Evolutionary conservation across 2,888 invertebrate genomes (phyloP), one percentile per base, ranked within the genome.

Genomic region (Ochropleura leucogaster): DNA sequence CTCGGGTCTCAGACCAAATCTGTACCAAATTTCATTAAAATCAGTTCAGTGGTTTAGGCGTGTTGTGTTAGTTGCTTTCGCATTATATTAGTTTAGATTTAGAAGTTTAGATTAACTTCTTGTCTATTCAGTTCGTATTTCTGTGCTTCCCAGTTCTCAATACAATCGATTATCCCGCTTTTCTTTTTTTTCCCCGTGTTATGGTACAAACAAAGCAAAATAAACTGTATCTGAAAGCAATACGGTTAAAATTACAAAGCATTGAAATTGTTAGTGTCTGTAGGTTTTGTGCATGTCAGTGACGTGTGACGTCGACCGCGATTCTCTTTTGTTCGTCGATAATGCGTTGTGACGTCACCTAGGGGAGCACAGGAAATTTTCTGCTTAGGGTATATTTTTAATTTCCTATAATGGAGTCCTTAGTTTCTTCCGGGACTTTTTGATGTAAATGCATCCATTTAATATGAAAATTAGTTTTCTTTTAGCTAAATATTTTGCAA

Each of bases 261-360:
- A 20, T 20, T 18, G 12, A 14, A 20, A 59, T 49, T 30, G 16
- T 63, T 16, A 63, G 49, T 53, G 51, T 68, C 53, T 57, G 47
- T 59, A 68, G 78, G 83, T 77, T 87, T 30, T 85, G 81, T 82
- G 85, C 82, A 85, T 92, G 93, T 79, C 83, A 88, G 90, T 92
- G 92, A 92, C 92, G 88, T 89, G 87, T 89, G 89, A 90, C 89
- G 93, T 93, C 92, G 89, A 74, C 82, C 87, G 89, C 89, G 90
- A 92, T 92, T 89, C 85, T 91, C 93, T 93, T 93, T 93, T 93
- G 91, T 93, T 90, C 89, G 87, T 86, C 87, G 85, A 89, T 92
- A 92, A 93, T 89, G 89, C 88, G 88, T 75, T 83, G 86, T 90
- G 92, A 93, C 90, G 89, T 89, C 80, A 85, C 70, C 70, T 51